Base-by-base conservation (phyloP, 2,888 invertebrate genomes). In the Quadroppia sp. region DNA sequence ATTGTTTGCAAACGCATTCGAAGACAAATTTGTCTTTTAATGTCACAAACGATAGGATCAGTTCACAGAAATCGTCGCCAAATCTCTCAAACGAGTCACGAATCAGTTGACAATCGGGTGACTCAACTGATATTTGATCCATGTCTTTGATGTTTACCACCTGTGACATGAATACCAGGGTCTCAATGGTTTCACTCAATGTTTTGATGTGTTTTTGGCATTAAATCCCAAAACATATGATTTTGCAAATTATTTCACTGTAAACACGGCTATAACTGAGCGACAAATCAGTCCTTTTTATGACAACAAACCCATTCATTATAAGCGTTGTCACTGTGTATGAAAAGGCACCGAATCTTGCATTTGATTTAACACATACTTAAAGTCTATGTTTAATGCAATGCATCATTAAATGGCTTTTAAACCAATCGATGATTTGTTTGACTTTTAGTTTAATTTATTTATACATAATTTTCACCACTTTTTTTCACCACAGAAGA, bases 1-100 rank as follows among this genome's bases (percentile, higher is more conserved):
- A 59, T 59, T 59, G 59, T 15, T 3, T 28, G 30, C 59, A 59
- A 30, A 59, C 59, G 13, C 30, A 30, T 59, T 59, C 59, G 32
- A 30, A 32, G 6, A 11, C 6, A 17, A 59, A 30, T 32, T 59
- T 59, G 1, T 59, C 30, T 4, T 17, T 59, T 30, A 59, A 30
- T 13, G 17, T 30, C 30, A 59, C 4, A 30, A n/a, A 32, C 20
- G 28, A 30, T n/a, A 59, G 17, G 30, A 59, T 30, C 28, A 30
- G 13, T 59, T 59, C 59, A 15, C 28, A 59, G 1, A 59, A 59
- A 15, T 59, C 59, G n/a, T 59, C 59, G 2, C 30, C 59, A 17
- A 59, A 59, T 30, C 59, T 28, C 2, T 59, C 30, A 2, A 59
- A 59, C 15, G 59, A 59, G 30, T 59, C 59, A 2, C 30, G 7